phyloP scores from a whole-genome alignment of 2,113 vertebrate species.

The Heterochromis multidens region DNA sequence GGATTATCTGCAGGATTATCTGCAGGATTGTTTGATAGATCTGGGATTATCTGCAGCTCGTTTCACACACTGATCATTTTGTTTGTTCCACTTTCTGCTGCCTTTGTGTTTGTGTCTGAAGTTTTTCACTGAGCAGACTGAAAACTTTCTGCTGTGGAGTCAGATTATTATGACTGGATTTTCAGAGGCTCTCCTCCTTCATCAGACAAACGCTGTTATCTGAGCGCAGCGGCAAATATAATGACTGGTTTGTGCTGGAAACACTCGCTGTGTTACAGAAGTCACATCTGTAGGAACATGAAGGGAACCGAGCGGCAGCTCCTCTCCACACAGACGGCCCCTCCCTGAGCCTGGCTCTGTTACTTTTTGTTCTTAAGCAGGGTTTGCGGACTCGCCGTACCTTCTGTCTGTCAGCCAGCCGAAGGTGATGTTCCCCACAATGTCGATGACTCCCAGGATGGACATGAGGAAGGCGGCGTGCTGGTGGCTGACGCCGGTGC shows the following conservation, averaged over 20 bases:
- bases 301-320: neutral
- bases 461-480: slow-evolving; percentile 94
- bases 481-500: slow-evolving; percentile 81
- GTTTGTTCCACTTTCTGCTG: too few relatives aligned
- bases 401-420: slow-evolving; percentile 91
- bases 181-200: too few relatives aligned
- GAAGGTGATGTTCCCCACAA: slow-evolving; percentile 91
- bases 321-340: too few relatives aligned
- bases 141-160: neutral
- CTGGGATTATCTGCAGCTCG: too few relatives aligned
- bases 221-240: neutral
- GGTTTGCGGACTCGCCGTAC: neutral
- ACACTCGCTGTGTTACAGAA: neutral
- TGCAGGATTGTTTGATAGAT: too few relatives aligned
- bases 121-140: rapidly evolving
- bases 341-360: too few relatives aligned
- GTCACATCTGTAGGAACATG: neutral
- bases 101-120: too few relatives aligned
- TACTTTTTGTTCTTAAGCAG: too few relatives aligned
- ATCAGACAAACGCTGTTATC: too few relatives aligned
- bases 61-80: too few relatives aligned
- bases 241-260: neutral
- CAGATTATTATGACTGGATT: too few relatives aligned
- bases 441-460: slow-evolving; percentile 88
- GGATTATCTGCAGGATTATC: too few relatives aligned